Evolutionary conservation across 2,888 invertebrate genomes (phyloP).

Genomic region (Helleia helle): DNA sequence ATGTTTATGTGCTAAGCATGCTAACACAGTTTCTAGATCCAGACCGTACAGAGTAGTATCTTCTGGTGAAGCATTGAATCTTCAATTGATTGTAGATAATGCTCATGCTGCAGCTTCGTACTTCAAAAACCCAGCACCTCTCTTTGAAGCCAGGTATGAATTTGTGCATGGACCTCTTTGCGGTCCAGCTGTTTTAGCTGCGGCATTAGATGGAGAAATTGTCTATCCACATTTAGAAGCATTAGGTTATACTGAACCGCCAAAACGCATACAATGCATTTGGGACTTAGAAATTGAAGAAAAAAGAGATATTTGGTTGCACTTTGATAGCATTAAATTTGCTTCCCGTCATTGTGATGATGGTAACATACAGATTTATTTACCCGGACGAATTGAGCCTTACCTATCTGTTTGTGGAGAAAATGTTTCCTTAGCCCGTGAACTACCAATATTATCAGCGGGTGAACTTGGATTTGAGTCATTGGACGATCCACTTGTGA

Average conservation of each 20-base stretch:
- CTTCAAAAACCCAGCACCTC: conserved; percentile 87
- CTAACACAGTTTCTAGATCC: conserved; percentile 72
- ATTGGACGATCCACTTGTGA: conserved; percentile 66
- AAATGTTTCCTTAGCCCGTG: conserved; percentile 85
- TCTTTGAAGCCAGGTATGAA: conserved; percentile 90
- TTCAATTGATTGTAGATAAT: conserved; percentile 87
- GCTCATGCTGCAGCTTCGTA: conserved; percentile 90
- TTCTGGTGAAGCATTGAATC: conserved; percentile 84
- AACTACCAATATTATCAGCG: conserved; percentile 85
- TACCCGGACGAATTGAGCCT: conserved; percentile 82
- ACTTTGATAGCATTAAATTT: conserved; percentile 90
- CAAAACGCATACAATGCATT: conserved; percentile 82
- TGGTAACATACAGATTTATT: conserved; percentile 87
- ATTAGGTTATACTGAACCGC: conserved; percentile 78
- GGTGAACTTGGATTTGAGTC: conserved; percentile 81
- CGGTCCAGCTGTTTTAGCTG: conserved; percentile 86
- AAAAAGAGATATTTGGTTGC: conserved; percentile 89
- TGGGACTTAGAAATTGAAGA: conserved; percentile 88
- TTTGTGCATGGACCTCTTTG: conserved; percentile 93
- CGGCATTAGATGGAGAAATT: conserved; percentile 89
- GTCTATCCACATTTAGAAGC: conserved; percentile 90
- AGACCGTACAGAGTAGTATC: conserved; percentile 81
- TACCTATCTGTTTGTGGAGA: conserved; percentile 89
- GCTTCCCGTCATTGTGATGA: conserved; percentile 89
- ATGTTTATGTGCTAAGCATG: conserved; percentile 81